Base-by-base conservation (phyloP, 2,888 invertebrate genomes). In the Lobophora halterata region DNA sequence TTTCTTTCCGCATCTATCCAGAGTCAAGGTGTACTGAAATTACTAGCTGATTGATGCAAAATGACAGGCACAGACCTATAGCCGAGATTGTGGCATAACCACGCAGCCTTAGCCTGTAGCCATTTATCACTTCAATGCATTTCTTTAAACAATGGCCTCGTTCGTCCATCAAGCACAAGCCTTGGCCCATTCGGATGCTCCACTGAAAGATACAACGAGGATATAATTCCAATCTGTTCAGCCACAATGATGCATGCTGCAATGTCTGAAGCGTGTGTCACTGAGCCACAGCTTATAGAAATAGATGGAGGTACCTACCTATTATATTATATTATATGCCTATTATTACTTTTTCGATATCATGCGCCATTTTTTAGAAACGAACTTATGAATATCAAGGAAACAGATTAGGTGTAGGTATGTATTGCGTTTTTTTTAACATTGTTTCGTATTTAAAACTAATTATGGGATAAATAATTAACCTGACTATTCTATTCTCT, bases 151-250 rank as follows among this genome's bases (percentile, higher is more conserved):
- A 42, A 46, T 44, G 37, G 23, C 73, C 77, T 77, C 69, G 72
- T 73, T 61, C 58, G 55, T 66, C 64, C 57, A 61, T 69, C 71
- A 64, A 49, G 38, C 5, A 10, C 35, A 30, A 45, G 51, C 78
- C 78, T 77, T 79, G 77, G 71, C 70, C 65, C 46, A 64, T 70
- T 71, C 60, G 47, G 49, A 60, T 68, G 61, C 59, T 59, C 48
- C 40, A 53, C 56, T 58, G 60, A 70, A 54, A 68, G 69, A 72
- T 65, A 64, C 68, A 75, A 63, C 65, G 51, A 49, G 55, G 52
- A 55, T 62, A 69, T 68, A 66, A 69, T 67, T 71, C 31, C 48
- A 51, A 49, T 45, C 36, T 45, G 61, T 64, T 60, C 58, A 54
- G 62, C 57, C 49, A 62, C 61, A 61, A 71, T 70, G 66, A 65